Base-by-base conservation (phyloP, 2,797 vertebrate species). In the Enteromius argenteus region DNA sequence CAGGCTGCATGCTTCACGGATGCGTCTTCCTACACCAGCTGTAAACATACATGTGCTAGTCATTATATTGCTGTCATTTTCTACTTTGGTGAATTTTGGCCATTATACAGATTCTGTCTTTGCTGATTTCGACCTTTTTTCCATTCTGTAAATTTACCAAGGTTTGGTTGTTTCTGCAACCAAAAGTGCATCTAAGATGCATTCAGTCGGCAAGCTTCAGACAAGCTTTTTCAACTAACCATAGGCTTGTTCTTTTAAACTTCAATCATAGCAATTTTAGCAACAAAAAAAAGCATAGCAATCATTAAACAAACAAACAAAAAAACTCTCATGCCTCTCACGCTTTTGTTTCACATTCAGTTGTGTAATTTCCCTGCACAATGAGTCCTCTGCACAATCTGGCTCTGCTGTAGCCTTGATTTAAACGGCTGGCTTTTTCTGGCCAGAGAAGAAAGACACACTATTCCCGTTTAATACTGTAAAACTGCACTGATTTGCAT, bases 21-120 rank as follows among this genome's bases (percentile, higher is more conserved):
- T 51, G 51, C 86, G 7, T 15, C 37, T 81, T 23, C 60, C 86
- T 85, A 88, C 86, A 87, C 81, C 66, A 72, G 68, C 80, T 72
- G 81, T 92, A 90, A 90, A 92, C 92, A 88, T 89, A 79, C 51
- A 42, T 5, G 10, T 68, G 8, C 13, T n/a, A 11, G n/a, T 3
- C 19, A 53, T 23, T 37, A 27, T 35, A n/a, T 53, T 39, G 14
- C 27, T 79, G 42, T 46, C 19, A 11, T 68, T 9, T 58, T 58
- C 13, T 10, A 8, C 32, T 42, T 35, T n/a, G 19, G 62, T 8
- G 1, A 79, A 53, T 51, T 49, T n/a, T n/a, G n/a, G n/a, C n/a
- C 27, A n/a, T 15, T 35, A 4, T 46, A 23, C 60, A 14, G 27
- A 66, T 66, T 79, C 14, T 13, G 58, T 66, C 4, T 66, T 21